Evolutionary conservation across 2,888 invertebrate genomes (phyloP), one percentile per base, ranked within the genome.

Genomic region (Orchesellides sinensis): DNA sequence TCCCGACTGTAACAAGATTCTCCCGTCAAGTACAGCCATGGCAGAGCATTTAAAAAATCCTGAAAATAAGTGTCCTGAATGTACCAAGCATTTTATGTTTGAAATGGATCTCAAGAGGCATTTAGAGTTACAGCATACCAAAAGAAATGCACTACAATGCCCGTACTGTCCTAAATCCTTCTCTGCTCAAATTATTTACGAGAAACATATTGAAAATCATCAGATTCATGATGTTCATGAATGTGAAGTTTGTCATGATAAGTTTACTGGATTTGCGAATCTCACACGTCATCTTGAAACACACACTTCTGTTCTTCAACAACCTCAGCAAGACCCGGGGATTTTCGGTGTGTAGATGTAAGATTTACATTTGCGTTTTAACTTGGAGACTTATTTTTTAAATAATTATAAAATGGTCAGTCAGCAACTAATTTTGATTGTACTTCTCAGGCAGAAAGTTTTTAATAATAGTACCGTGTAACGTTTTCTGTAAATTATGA

Each of bases 121-220:
- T 25, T 10, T 66, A 4, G 66, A 66, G 1, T 1, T 45, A 6
- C 17, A 65, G 4, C 75, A 75, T 10, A 14, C 19, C 17, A 52
- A 35, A 21, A 19, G 63, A 23, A 52, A 52, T 29, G 12, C 29
- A 1, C 25, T 65, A 12, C 54, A 75, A 2, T 75, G 75, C 25
- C 66, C 65, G 0, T 75, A 35, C 40, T 75, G 75, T 45, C 21
- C 35, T 10, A 75, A 75, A 29, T 27, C 45, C 0, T 75, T 75
- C 56, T 65, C 75, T 0, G 40, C 66, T 8, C 32, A 45, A 10
- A 27, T 29, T 1, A 52, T 66, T 12, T 75, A 56, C 21, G 66
- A 75, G 6, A 75, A 75, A n/a, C 75, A 75, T 49, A 56, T 75
- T 27, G 66, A 54, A 27, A 66, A 56, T 29, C 75, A 75, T 54